Evolutionary conservation across 2,888 invertebrate genomes (phyloP), one percentile per base, ranked within the genome.

Genomic region (Drosophila aldrichi): DNA sequence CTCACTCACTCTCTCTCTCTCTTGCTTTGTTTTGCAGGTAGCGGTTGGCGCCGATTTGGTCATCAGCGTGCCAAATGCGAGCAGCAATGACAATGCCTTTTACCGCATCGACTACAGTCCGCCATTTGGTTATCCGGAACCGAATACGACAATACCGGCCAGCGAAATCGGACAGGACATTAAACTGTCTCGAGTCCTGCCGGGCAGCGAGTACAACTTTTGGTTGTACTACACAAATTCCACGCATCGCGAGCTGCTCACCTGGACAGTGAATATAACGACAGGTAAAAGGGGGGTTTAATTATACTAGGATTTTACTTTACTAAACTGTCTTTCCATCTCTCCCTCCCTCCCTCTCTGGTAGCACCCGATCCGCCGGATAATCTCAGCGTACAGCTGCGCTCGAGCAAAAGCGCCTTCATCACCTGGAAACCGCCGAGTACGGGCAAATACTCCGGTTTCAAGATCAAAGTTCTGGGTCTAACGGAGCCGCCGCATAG

Each of bases 191-290:
- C 94, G 95, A 84, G 97, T 97, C 1, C 94, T 97, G 77, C 97
- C 98, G 16, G 98, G 98, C 81, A 98, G 97, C 79, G 97, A 97
- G 92, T 98, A 98, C 93, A 96, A 97, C 92, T 98, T 98, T 93
- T 96, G 96, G 95, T 94, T 98, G 57, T 98, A 97, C 93, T 98
- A 97, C 92, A 97, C 97, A 77, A 98, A 98, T 91, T 95, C 95
- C 58, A 97, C 97, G 29, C 95, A 96, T 82, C 95, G 96, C 55
- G 97, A 97, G 92, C 95, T 96, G 93, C 95, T 97, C 75, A 97
- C 97, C 38, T 98, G 98, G 97, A 97, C 97, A 70, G 97, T 97
- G 69, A 96, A 97, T 77, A 97, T 98, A 89, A 97, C 96, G 43
- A 98, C 98, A 90, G 97, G 97, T 97, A 92, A 73, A 73, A 25